Percentiles rank a stretch among this genome's conserved stretches.
Evolutionary conservation across 2,888 invertebrate species (phyloP).

Genomic region (Oligia fasciuncula): DNA sequence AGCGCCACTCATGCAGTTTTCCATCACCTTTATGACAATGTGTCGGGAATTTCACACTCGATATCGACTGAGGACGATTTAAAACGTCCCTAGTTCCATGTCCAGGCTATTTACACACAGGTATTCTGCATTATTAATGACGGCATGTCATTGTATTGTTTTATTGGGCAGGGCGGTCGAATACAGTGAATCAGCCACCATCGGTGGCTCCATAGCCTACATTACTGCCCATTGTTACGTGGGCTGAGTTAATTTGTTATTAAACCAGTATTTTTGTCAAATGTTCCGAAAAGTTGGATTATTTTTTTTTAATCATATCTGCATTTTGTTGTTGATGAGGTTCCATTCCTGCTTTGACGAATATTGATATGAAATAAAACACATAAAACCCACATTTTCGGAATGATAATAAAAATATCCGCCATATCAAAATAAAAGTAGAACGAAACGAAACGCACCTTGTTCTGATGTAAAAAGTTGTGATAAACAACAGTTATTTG

Average conservation of each 20-base stretch:
- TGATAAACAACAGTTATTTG: constrained; percentile 11
- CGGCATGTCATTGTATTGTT: constrained; percentile 59
- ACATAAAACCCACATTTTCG: constrained; percentile 1
- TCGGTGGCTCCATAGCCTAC: constrained; percentile 58
- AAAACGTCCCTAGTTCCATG: constrained; percentile 30
- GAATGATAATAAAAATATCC: neutral
- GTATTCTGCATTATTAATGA: constrained; percentile 60
- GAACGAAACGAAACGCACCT: neutral
- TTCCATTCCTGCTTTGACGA: neutral
- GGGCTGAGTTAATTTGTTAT: constrained; percentile 40
- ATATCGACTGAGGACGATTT: constrained; percentile 17
- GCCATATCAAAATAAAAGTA: constrained; percentile 4
- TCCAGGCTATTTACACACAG: constrained; percentile 47
- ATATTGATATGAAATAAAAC: constrained; percentile 15
- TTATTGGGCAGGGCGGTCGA: constrained; percentile 50
- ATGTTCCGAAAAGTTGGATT: constrained; percentile 6
- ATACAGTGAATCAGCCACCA: constrained; percentile 58
- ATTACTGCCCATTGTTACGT: constrained; percentile 59
- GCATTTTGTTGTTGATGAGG: neutral
- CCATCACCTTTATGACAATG: neutral
- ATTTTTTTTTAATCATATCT: neutral
- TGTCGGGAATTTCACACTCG: constrained; percentile 13
- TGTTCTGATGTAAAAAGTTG: neutral
- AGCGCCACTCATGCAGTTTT: constrained; percentile 10
- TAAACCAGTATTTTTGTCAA: constrained; percentile 18